phyloP scores from a whole-genome alignment of 2,888 invertebrate species.

The Rhaphigaster nebulosa region DNA sequence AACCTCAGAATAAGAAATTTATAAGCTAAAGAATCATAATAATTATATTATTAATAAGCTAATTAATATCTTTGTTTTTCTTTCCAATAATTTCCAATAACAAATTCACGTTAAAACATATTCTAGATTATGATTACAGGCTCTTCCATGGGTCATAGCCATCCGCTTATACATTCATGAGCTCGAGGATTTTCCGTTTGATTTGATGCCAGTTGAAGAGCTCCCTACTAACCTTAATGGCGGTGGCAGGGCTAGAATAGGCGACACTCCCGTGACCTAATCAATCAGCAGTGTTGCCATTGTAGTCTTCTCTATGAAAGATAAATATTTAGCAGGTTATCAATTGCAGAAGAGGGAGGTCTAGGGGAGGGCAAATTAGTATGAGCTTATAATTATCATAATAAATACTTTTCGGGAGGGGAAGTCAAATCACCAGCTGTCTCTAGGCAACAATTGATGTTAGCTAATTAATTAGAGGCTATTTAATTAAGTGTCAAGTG shows the following conservation, averaged over 20 bases:
- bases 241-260: not conserved
- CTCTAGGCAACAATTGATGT: not conserved
- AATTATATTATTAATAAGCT: too few relatives aligned
- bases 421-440: not conserved
- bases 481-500: conserved; percentile 1
- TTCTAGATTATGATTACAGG: not conserved
- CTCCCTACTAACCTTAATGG: not conserved
- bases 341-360: not conserved
- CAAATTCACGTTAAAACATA: too few relatives aligned
- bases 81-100: too few relatives aligned
- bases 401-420: not conserved
- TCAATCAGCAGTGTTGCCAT: conserved; percentile 23
- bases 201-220: conserved; percentile 34
- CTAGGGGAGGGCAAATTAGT: conserved; percentile 36
- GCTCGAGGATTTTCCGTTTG: not conserved
- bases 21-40: too few relatives aligned
- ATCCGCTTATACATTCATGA: conserved; percentile 3
- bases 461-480: not conserved
- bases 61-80: too few relatives aligned
- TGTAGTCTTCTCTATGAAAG: conserved; percentile 29
- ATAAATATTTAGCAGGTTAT: conserved; percentile 45
- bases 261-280: conserved; percentile 24
- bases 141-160: not conserved
- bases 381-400: conserved; percentile 50
- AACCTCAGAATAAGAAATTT: too few relatives aligned